A percentile compares a stretch with the other conserved stretches of the same genome.
Evolutionary conservation across 1,140 invertebrate species (phyloP).

Genomic region (Oryctes rhinoceros): DNA sequence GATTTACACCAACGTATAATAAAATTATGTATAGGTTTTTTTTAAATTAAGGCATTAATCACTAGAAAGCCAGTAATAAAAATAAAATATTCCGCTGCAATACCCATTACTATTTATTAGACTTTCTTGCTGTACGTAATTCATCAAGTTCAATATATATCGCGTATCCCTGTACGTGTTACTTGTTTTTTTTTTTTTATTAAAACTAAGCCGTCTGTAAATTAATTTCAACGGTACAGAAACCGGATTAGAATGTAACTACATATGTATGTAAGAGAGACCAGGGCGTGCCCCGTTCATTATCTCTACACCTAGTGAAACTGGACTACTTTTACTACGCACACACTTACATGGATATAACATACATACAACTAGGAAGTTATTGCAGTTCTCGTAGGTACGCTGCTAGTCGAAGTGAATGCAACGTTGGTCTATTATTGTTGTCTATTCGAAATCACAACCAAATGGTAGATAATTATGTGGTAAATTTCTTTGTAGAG

Average conservation of each 20-base stretch:
- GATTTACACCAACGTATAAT: neutral
- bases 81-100: neutral
- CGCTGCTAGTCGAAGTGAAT: conserved; percentile 1
- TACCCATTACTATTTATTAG: neutral
- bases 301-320: conserved; percentile 34
- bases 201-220: neutral
- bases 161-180: neutral
- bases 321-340: conserved; percentile 28
- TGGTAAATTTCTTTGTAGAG: neutral
- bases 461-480: conserved; percentile 5
- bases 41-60: conserved; percentile 19
- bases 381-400: neutral
- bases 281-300: conserved; percentile 21
- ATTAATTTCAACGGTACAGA: conserved; percentile 31
- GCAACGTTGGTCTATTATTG: neutral
- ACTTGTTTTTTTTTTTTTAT: neutral
- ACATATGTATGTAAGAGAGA: conserved; percentile 8
- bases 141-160: conserved; percentile 20
- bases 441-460: neutral
- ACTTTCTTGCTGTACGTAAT: neutral
- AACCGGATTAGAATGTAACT: conserved; percentile 31
- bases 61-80: conserved; percentile 3
- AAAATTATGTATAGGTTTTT: neutral
- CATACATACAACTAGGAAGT: conserved; percentile 8
- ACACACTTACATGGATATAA: neutral